Conservation (phyloP, 2,888 invertebrate genomes). For the Protophormia terraenovae region DNA sequence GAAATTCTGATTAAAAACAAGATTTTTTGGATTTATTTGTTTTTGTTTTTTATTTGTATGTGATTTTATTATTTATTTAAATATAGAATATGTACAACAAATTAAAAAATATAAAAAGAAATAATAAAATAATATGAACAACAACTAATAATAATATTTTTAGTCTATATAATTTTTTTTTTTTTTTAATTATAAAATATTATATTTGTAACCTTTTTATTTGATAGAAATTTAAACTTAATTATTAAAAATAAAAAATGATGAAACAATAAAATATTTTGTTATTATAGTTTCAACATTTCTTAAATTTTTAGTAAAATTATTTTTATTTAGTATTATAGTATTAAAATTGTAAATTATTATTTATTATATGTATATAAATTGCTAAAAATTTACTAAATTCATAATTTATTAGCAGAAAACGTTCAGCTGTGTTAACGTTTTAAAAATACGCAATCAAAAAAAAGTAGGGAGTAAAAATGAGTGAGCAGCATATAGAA, state of each 20-base stretch:
- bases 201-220: slow-evolving; percentile 47
- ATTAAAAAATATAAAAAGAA: slow-evolving; percentile 62
- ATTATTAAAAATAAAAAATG: slow-evolving; percentile 49
- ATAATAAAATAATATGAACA: slow-evolving; percentile 65
- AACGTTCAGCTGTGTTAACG: slow-evolving; percentile 55
- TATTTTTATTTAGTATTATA: slow-evolving; percentile 19
- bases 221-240: slow-evolving; percentile 47
- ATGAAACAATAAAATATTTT: slow-evolving; percentile 29
- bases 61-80: slow-evolving; percentile 60
- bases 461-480: background rate
- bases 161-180: slow-evolving; percentile 25
- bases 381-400: slow-evolving; percentile 64
- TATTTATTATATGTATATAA: slow-evolving; percentile 36
- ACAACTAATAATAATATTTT: slow-evolving; percentile 61
- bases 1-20: background rate
- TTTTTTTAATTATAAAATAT: slow-evolving; percentile 34
- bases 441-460: background rate
- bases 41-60: slow-evolving; percentile 43
- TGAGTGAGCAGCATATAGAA: background rate
- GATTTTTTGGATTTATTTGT: slow-evolving; percentile 4
- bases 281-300: slow-evolving; percentile 26
- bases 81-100: slow-evolving; percentile 63
- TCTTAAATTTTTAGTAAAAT: slow-evolving; percentile 16
- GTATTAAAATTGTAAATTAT: slow-evolving; percentile 15
- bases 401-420: slow-evolving; percentile 61